Percentiles rank a stretch among this genome's conserved stretches.
Evolutionary conservation across 2,797 vertebrate species (phyloP).

Genomic region (Microcaecilia unicolor): DNA sequence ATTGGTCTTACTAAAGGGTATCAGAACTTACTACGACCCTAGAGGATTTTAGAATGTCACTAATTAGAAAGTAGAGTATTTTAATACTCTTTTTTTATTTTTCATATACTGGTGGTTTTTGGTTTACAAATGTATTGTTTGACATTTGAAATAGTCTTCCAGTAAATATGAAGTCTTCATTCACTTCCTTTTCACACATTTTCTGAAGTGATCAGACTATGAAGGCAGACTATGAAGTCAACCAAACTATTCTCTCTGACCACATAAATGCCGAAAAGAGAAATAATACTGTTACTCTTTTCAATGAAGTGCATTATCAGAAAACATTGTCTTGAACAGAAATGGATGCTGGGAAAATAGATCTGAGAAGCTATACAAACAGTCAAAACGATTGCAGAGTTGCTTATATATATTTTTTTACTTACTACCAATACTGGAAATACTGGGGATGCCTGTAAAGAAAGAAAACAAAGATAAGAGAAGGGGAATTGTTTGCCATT

Average conservation of each 20-base stretch:
- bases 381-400: conserved; percentile 62
- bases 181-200: no score
- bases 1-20: no score
- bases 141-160: no score
- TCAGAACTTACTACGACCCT: no score
- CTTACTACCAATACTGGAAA: conserved; percentile 97
- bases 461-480: conserved; percentile 43
- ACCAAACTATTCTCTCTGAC: not conserved
- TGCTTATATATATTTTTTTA: conserved; percentile 57
- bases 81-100: no score
- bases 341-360: conserved; percentile 73
- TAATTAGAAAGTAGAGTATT: no score
- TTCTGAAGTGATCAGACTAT: not conserved
- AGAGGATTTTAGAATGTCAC: no score
- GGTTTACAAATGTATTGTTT: no score
- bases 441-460: conserved; percentile 86
- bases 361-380: conserved; percentile 48
- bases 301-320: not conserved
- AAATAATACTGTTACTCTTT: not conserved
- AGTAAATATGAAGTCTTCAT: not conserved
- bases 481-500: conserved; percentile 27
- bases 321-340: conserved; percentile 48
- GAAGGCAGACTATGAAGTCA: not conserved
- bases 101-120: no score
- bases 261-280: conserved; percentile 5